Percentiles rank a stretch among this genome's conserved stretches.
phyloP scores from a whole-genome alignment of 1,140 invertebrate genomes.

The Megalopta genalis region DNA sequence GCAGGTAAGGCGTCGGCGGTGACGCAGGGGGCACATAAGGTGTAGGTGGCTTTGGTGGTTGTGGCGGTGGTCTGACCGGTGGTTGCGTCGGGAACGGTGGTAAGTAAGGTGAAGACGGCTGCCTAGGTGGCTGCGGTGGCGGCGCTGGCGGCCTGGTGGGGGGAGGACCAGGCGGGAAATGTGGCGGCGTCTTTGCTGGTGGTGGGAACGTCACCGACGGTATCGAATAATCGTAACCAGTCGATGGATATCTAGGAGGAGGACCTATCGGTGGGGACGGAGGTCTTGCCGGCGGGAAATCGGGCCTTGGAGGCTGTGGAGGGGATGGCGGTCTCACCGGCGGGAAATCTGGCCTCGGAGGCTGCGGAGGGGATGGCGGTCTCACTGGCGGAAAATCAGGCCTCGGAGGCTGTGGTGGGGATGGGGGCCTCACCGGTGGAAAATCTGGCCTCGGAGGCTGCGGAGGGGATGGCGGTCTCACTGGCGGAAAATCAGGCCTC shows the following conservation, averaged over 20 bases:
- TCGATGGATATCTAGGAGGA: neutral
- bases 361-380: too few relatives aligned
- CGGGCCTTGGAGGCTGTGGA: neutral
- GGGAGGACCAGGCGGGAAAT: neutral
- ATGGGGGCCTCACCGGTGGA: neutral
- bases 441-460: neutral
- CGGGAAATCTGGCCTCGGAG: too few relatives aligned
- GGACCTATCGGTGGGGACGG: neutral
- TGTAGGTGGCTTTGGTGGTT: conserved; percentile 7
- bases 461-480: neutral
- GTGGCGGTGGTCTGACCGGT: conserved; percentile 1
- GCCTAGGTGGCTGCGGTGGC: neutral
- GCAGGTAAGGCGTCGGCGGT: neutral
- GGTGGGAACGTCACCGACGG: neutral
- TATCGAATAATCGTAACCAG: neutral
- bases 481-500: neutral
- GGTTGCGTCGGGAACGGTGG: neutral
- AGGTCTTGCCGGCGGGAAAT: conserved; percentile 16
- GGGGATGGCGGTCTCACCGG: too few relatives aligned
- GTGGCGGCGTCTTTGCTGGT: too few relatives aligned
- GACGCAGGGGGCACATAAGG: neutral
- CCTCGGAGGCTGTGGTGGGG: neutral
- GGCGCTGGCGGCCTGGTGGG: too few relatives aligned
- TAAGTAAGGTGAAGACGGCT: neutral
- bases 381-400: conserved; percentile 4